Conservation (phyloP, 1,140 invertebrate species). For the Lycorma delicatula region DNA sequence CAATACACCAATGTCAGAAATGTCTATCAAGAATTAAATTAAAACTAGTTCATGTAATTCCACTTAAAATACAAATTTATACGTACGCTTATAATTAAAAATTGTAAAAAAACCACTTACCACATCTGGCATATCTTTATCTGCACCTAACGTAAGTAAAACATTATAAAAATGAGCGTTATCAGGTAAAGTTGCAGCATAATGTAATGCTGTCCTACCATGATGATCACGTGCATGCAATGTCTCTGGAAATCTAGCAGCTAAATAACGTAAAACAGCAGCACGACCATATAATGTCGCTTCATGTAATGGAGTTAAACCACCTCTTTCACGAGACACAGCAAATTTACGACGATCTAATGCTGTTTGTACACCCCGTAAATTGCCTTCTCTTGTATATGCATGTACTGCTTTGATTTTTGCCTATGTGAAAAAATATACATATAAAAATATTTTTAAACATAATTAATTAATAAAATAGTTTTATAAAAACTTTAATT, state of each 20-base stretch:
- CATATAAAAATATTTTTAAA: not conserved
- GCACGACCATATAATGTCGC: slow-evolving; percentile 75
- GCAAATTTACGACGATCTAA: slow-evolving; percentile 87
- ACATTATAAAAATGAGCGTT: slow-evolving; percentile 84
- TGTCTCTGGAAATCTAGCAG: slow-evolving; percentile 70
- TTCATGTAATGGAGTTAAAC: slow-evolving; percentile 88
- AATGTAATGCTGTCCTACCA: slow-evolving; percentile 84
- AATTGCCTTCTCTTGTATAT: slow-evolving; percentile 74
- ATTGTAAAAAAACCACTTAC: too few relatives aligned
- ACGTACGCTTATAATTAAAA: too few relatives aligned
- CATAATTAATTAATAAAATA: slow-evolving; percentile 2
- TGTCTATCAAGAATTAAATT: too few relatives aligned
- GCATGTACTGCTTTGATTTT: slow-evolving; percentile 83
- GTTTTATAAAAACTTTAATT: slow-evolving; percentile 7
- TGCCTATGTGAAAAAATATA: slow-evolving; percentile 46
- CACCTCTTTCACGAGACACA: slow-evolving; percentile 71
- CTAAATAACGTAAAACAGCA: slow-evolving; percentile 42
- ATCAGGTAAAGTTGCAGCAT: slow-evolving; percentile 74
- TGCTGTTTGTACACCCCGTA: slow-evolving; percentile 73
- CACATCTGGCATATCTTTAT: slow-evolving; percentile 71
- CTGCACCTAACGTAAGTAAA: slow-evolving; percentile 72
- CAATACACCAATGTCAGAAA: too few relatives aligned
- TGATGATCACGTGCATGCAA: slow-evolving; percentile 62
- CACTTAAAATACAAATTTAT: too few relatives aligned
- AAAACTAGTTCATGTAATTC: too few relatives aligned